Percentiles rank a stretch among this genome's conserved stretches.
Conservation (phyloP, 2,888 invertebrate species). For the Drosophila buzzatii region DNA sequence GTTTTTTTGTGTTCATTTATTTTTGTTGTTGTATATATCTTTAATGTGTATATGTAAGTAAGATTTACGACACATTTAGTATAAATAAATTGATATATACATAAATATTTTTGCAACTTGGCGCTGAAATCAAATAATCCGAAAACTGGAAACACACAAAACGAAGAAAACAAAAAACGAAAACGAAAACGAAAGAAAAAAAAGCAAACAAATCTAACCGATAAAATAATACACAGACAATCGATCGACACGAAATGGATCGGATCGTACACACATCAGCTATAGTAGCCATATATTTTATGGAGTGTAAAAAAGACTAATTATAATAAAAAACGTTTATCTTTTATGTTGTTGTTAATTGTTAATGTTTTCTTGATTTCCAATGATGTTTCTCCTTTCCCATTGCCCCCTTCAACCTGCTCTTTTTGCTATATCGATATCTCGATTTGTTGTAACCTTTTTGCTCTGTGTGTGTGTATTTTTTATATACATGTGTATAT, state of each 20-base stretch:
- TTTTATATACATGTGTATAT: not conserved
- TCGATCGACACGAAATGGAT: conserved; percentile 29
- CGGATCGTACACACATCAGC: conserved; percentile 29
- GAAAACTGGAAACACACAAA: conserved; percentile 52
- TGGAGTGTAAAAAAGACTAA: conserved; percentile 54
- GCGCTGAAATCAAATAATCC: conserved; percentile 83
- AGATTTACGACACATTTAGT: conserved; percentile 50
- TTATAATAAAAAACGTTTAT: conserved; percentile 38
- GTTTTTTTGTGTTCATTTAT: conserved; percentile 4
- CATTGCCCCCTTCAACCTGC: not conserved
- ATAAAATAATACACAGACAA: conserved; percentile 32
- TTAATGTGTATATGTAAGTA: conserved; percentile 44
- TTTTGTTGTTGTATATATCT: conserved; percentile 18
- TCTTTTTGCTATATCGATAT: conserved; percentile 10
- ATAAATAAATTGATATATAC: conserved; percentile 61
- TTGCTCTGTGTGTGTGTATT: conserved; percentile 18
- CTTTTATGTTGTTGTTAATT: conserved; percentile 40
- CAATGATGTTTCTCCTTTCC: conserved; percentile 38
- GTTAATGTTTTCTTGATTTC: conserved; percentile 50
- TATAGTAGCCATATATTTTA: conserved; percentile 42
- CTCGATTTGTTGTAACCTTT: conserved; percentile 15
- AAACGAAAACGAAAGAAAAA: conserved; percentile 36
- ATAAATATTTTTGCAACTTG: conserved; percentile 79
- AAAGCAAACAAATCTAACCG: conserved; percentile 48
- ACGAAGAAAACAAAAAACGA: conserved; percentile 41